phyloP scores from a whole-genome alignment of 1,140 invertebrate genomes.

The Oedothorax gibbosus region DNA sequence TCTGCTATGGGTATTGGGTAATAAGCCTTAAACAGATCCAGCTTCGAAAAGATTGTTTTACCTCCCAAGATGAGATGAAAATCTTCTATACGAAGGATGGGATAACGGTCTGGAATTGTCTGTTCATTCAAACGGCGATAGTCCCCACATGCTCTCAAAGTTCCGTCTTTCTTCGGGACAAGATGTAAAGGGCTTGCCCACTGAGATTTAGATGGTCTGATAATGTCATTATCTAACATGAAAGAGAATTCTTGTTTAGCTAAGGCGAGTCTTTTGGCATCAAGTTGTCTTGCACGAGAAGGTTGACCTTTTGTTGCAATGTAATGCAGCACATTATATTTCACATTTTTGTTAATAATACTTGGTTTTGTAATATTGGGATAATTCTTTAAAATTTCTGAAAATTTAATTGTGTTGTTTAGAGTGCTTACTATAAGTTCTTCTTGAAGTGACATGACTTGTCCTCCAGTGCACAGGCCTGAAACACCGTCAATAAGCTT shows the following conservation, averaged over 20 bases:
- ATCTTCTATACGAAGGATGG: conserved; percentile 27
- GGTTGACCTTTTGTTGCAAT: conserved; percentile 27
- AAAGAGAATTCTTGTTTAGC: conserved; percentile 30
- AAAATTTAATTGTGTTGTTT: conserved; percentile 12
- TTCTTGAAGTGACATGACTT: background rate
- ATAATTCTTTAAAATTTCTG: background rate
- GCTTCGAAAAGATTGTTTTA: conserved; percentile 35
- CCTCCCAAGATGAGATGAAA: conserved; percentile 11
- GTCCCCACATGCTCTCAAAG: conserved; percentile 62
- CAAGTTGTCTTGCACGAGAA: conserved; percentile 36
- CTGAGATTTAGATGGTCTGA: conserved; percentile 52
- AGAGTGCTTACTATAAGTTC: background rate
- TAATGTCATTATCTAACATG: conserved; percentile 42
- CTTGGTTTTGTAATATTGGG: conserved; percentile 15
- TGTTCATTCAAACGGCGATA: conserved; percentile 63
- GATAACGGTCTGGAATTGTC: too few relatives aligned
- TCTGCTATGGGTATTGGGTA: conserved; percentile 15
- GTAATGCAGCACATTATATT: conserved; percentile 18
- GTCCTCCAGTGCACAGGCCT: background rate
- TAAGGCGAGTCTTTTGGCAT: conserved; percentile 4
- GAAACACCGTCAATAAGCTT: conserved; percentile 12
- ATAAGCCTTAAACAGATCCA: conserved; percentile 14
- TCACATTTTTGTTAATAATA: background rate
- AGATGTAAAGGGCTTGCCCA: conserved; percentile 66
- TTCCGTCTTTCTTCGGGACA: conserved; percentile 61